These are phyloP conservation scores for Sander vitreus DNA, from an alignment of 2,113 vertebrate species.

Conservation along the genomic window DNA sequence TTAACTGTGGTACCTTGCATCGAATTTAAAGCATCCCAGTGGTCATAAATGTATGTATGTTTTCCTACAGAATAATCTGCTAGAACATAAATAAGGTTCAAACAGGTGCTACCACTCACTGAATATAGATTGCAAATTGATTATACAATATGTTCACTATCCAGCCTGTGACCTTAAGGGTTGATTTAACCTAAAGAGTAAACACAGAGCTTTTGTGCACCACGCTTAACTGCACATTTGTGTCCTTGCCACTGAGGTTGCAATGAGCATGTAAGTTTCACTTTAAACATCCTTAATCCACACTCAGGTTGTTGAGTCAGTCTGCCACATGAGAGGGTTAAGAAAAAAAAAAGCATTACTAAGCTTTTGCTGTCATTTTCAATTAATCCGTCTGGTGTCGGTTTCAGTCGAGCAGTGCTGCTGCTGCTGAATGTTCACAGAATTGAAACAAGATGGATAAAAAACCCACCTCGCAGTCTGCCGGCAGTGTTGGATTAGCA, in stretches of 20 bases:
- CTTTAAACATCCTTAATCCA: conserved; percentile 55
- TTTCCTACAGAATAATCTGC: neutral
- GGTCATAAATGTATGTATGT: conserved; percentile 12
- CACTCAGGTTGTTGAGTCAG: conserved; percentile 18
- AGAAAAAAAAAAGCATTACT: conserved; percentile 39
- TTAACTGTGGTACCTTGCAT: neutral
- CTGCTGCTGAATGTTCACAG: conserved; percentile 42
- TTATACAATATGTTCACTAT: conserved; percentile 1
- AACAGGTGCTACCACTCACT: conserved; percentile 21
- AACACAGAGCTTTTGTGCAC: conserved; percentile 7
- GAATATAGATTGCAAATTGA: neutral
- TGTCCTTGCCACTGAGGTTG: conserved; percentile 42
- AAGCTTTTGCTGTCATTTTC: conserved; percentile 57
- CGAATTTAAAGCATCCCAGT: conserved; percentile 28
- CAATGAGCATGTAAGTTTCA: conserved; percentile 24
- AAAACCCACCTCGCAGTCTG: neutral
- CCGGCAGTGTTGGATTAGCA: neutral
- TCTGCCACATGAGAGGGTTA: conserved; percentile 23
- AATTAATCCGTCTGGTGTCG: conserved; percentile 44
- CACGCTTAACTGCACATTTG: conserved; percentile 10
- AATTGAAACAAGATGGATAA: conserved; percentile 68
- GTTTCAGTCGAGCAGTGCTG: conserved; percentile 29
- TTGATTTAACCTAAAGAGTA: conserved; percentile 8
- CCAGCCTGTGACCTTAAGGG: conserved; percentile 21
- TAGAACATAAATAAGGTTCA: conserved; percentile 13